Conservation (phyloP, 2,888 invertebrate genomes). For the Noctua comes region DNA sequence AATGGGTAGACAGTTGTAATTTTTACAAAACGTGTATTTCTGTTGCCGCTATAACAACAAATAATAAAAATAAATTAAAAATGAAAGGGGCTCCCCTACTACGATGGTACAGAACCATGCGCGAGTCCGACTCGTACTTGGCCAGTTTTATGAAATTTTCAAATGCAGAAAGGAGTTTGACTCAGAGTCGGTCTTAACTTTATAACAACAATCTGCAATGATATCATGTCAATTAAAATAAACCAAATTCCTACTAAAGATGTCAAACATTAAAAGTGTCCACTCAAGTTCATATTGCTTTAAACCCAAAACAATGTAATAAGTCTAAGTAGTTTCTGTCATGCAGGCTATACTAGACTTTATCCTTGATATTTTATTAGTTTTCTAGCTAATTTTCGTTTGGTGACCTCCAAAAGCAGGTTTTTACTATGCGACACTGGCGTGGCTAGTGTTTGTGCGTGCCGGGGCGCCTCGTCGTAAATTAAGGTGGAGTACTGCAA, state of each 20-base stretch:
- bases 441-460: conserved; percentile 57
- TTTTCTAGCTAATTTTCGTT: conserved; percentile 53
- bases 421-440: conserved; percentile 54
- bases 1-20: no score
- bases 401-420: conserved; percentile 49
- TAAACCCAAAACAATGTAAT: conserved; percentile 8
- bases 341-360: conserved; percentile 21
- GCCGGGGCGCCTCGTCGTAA: conserved; percentile 43
- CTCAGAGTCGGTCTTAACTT: not conserved
- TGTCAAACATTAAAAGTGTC: not conserved
- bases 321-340: conserved; percentile 18
- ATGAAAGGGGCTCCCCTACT: no score
- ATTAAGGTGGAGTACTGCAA: conserved; percentile 53
- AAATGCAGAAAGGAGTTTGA: not conserved
- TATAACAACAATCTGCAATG: not conserved
- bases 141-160: not conserved
- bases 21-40: no score
- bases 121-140: no score
- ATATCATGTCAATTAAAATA: not conserved
- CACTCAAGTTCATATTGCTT: not conserved
- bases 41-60: no score
- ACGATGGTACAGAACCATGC: no score
- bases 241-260: not conserved
- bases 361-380: conserved; percentile 52
- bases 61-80: no score